Evolutionary conservation across 2,113 vertebrate genomes (phyloP), one percentile per base, ranked within the genome.

Genomic region (Oophaga pumilio): DNA sequence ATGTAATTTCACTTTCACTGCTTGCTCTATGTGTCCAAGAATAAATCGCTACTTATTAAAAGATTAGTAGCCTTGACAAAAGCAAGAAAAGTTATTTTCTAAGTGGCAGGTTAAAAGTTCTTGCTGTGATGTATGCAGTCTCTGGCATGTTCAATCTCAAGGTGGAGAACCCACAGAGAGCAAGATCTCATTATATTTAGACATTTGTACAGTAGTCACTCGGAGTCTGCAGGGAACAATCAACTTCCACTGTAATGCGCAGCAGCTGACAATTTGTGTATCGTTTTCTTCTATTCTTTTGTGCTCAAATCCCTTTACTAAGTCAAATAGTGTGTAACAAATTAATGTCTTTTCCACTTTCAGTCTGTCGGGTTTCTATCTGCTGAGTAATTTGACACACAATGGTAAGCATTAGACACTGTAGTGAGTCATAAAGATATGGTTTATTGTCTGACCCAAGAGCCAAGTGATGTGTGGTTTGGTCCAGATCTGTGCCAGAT

Each of bases 251-350:
- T 52, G 49, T 83, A 68, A 52, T 66, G 50, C 82, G 22, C 82
- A 69, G 62, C 50, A 57, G 66, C 66, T 71, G 50, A 84, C 66
- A 71, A 73, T 84, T 73, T 84, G 22, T 83, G 82, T 68, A 84
- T 84, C 43, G 24, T 73, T 71, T 84, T 71, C 22, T 83, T n/a
- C 81, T 62, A 33, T 69, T 73, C 62, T 18, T 69, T 15, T 26
- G 10, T 84, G 82, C 52, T n/a, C 64, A 53, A 53, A 20, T 69
- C 50, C 57, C 53, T 79, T 59, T 79, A 33, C 24, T 59, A 79
- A 79, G 14, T 15, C 53, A 79, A 79, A 79, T 79, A 79, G 77
- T 57, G 77, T 79, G 77, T 59, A 59, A 79, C 77, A 59, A 59
- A 59, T 79, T 59, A 28, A 79, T 79, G 59, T 79, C 14, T 59